Conservation (phyloP, 2,888 invertebrate species). For the Nebria brevicollis region DNA sequence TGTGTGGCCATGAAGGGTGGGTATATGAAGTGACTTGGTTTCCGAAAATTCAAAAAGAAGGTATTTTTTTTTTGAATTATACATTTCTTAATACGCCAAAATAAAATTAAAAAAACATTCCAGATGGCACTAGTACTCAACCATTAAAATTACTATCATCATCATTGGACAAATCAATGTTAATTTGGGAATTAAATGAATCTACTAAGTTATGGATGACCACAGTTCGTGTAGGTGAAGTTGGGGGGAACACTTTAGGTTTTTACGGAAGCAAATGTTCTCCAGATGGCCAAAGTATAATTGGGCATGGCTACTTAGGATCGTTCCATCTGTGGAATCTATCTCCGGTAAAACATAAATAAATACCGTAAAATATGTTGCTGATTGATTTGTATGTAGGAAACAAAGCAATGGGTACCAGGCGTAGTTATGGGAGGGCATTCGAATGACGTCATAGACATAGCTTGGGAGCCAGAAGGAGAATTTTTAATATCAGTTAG, state of each 20-base stretch:
- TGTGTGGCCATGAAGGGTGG: constrained; percentile 94
- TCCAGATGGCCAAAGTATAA: constrained; percentile 73
- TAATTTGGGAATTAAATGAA: constrained; percentile 82
- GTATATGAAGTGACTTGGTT: constrained; percentile 93
- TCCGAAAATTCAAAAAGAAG: constrained; percentile 56
- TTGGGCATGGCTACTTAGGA: constrained; percentile 92
- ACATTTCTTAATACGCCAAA: no score
- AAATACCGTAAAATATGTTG: constrained; percentile 40
- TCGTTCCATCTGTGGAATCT: constrained; percentile 89
- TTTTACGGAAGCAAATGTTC: constrained; percentile 90
- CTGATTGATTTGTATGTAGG: constrained; percentile 53
- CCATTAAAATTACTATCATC: constrained; percentile 78
- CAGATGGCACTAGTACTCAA: constrained; percentile 47
- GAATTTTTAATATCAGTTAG: constrained; percentile 81
- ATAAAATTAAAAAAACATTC: background rate
- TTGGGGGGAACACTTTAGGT: constrained; percentile 94
- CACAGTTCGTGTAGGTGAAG: constrained; percentile 85
- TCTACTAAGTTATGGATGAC: constrained; percentile 77
- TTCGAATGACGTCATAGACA: constrained; percentile 82
- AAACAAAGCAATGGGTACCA: constrained; percentile 71
- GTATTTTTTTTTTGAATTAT: background rate
- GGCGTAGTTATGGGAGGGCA: constrained; percentile 82
- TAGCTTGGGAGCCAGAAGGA: constrained; percentile 86
- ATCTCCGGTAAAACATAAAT: constrained; percentile 59
- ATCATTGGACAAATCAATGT: constrained; percentile 92